Conservation (phyloP, 2,888 invertebrate species). For the Platycheirus rosarum region DNA sequence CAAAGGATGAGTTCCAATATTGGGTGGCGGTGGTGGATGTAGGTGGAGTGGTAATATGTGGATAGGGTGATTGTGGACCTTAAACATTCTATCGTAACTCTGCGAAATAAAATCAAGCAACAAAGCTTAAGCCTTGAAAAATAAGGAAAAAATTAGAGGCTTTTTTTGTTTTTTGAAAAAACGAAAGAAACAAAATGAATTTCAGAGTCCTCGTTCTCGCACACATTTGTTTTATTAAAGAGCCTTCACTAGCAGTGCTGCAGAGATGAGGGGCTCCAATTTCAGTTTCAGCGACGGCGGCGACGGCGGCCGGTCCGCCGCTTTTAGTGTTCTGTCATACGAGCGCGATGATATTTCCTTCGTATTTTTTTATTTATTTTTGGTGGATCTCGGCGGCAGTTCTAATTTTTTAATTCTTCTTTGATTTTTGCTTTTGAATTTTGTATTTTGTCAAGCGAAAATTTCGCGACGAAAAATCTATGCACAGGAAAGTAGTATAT, state of each 20-base stretch:
- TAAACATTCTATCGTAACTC: constrained; percentile 69
- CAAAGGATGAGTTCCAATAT: constrained; percentile 70
- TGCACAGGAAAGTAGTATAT: constrained; percentile 13
- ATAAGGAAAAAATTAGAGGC: constrained; percentile 57
- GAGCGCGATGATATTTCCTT: constrained; percentile 54
- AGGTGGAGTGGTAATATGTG: constrained; percentile 31
- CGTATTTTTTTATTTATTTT: constrained; percentile 30
- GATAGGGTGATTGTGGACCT: constrained; percentile 60
- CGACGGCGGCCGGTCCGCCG: not conserved
- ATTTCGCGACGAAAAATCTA: constrained; percentile 67
- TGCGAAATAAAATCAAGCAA: constrained; percentile 73
- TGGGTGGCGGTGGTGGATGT: constrained; percentile 52
- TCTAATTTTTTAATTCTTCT: constrained; percentile 73
- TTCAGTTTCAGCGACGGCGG: not conserved
- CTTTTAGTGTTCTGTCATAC: constrained; percentile 37
- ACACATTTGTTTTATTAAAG: constrained; percentile 72
- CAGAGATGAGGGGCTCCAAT: constrained; percentile 15
- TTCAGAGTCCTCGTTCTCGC: constrained; percentile 64
- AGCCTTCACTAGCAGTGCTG: constrained; percentile 47
- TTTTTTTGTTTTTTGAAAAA: constrained; percentile 8
- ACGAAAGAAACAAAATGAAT: constrained; percentile 65
- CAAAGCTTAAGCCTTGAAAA: constrained; percentile 68
- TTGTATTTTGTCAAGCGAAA: constrained; percentile 72
- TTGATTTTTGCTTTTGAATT: constrained; percentile 73
- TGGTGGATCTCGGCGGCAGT: constrained; percentile 53